Conservation (phyloP, 92 coral and sea anemone species). For the Epizoanthus rinbou region DNA sequence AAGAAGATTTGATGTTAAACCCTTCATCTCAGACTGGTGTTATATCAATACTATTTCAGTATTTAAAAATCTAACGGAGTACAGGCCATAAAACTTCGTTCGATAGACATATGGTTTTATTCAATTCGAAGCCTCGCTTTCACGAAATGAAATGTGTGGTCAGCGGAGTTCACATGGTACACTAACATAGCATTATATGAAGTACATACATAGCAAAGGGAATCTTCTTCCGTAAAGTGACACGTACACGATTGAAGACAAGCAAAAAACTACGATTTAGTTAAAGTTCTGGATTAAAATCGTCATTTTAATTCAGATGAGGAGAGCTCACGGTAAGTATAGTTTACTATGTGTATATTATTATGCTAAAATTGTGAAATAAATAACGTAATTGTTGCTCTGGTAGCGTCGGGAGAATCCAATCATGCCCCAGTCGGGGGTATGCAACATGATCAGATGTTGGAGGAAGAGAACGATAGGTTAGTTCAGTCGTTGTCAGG, state of each 20-base stretch:
- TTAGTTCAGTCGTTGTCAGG: conserved; percentile 76
- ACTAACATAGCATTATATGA: not conserved
- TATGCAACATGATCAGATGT: conserved; percentile 83
- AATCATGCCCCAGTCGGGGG: conserved; percentile 66
- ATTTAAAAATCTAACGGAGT: too few species aligned
- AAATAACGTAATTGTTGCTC: not conserved
- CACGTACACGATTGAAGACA: conserved; percentile 25
- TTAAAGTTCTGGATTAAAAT: not conserved
- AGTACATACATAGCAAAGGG: not conserved
- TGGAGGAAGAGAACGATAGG: conserved; percentile 92
- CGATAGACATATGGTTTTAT: not conserved
- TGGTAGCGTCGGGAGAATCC: conserved; percentile 53
- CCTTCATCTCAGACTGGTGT: conserved; percentile 15
- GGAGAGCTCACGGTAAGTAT: conserved; percentile 45
- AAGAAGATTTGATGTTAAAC: not conserved
- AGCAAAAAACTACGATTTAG: conserved; percentile 5
- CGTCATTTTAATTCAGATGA: conserved; percentile 16
- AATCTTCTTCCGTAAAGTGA: conserved; percentile 18
- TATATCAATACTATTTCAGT: not conserved
- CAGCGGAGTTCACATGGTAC: conserved; percentile 19
- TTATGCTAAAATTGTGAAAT: not conserved
- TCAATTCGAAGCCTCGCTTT: not conserved
- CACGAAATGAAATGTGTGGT: not conserved
- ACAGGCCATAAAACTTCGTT: not conserved
- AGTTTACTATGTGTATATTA: not conserved